phyloP scores from a whole-genome alignment of 2,888 invertebrate genomes.

The Heliconius erato region DNA sequence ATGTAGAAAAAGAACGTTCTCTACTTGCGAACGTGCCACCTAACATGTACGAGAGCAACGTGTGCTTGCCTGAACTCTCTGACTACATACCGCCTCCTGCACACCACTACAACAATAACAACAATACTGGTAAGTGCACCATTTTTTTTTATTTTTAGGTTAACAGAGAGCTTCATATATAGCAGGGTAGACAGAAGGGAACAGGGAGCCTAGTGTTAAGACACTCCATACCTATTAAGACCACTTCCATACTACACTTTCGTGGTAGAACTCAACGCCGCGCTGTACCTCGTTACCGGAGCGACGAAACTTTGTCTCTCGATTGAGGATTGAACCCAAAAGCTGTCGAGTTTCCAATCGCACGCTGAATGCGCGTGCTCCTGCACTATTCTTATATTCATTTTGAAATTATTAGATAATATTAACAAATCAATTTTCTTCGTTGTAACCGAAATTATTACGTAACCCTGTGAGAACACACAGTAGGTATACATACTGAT shows the following conservation, averaged over 20 bases:
- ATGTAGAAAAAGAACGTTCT: constrained; percentile 92
- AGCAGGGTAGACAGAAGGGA: too few species aligned
- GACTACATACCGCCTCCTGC: constrained; percentile 88
- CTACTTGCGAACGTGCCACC: constrained; percentile 90
- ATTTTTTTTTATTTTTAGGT: too few species aligned
- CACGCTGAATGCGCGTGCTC: too few species aligned
- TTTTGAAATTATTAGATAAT: neutral
- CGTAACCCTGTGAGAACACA: constrained; percentile 1
- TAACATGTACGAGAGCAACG: constrained; percentile 92
- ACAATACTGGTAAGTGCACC: constrained; percentile 83
- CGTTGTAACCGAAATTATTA: neutral
- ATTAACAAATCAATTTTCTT: neutral
- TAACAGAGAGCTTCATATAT: too few species aligned
- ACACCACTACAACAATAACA: constrained; percentile 85
- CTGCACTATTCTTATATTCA: neutral
- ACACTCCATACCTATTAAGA: too few species aligned
- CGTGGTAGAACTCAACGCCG: too few species aligned
- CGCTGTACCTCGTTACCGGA: too few species aligned
- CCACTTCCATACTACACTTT: too few species aligned
- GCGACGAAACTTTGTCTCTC: too few species aligned
- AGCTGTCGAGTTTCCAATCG: too few species aligned
- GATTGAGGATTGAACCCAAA: too few species aligned
- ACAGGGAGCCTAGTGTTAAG: too few species aligned
- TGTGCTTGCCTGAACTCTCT: constrained; percentile 91
- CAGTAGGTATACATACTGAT: constrained; percentile 16